A percentile compares a stretch with the other conserved stretches of the same genome.
Evolutionary conservation across 2,888 invertebrate genomes (phyloP).

Genomic region (Oasisia sp.): DNA sequence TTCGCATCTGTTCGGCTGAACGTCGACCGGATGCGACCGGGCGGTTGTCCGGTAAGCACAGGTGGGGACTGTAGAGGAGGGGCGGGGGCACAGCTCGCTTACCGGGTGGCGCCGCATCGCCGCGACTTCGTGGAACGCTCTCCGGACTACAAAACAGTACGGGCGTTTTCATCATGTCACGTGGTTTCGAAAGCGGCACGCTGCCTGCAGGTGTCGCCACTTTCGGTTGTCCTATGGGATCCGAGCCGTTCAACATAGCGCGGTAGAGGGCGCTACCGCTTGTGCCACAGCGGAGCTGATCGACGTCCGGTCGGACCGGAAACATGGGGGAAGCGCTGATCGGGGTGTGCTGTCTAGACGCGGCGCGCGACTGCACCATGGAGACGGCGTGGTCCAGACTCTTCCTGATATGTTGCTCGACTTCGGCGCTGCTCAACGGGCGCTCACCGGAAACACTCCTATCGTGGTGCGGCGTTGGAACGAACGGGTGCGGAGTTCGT

Average conservation of each 20-base stretch:
- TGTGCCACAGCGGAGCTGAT: not conserved
- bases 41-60: not conserved
- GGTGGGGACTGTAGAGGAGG: not conserved
- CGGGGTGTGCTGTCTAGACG: not conserved
- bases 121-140: not conserved
- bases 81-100: no score
- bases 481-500: not conserved
- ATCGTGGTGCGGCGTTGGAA: not conserved
- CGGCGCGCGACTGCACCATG: not conserved
- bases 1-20: not conserved
- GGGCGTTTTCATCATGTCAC: not conserved
- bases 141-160: not conserved
- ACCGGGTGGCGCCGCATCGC: not conserved
- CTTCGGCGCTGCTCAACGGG: slow-evolving; percentile 4
- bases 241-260: not conserved
- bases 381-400: not conserved
- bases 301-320: not conserved
- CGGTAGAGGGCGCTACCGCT: not conserved
- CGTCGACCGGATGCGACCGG: not conserved
- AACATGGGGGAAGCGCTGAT: not conserved
- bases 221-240: not conserved
- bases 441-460: not conserved
- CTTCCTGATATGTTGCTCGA: slow-evolving; percentile 17
- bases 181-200: not conserved
- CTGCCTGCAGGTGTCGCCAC: not conserved